Conservation (phyloP, 2,888 invertebrate genomes). For the Urechis unicinctus region DNA sequence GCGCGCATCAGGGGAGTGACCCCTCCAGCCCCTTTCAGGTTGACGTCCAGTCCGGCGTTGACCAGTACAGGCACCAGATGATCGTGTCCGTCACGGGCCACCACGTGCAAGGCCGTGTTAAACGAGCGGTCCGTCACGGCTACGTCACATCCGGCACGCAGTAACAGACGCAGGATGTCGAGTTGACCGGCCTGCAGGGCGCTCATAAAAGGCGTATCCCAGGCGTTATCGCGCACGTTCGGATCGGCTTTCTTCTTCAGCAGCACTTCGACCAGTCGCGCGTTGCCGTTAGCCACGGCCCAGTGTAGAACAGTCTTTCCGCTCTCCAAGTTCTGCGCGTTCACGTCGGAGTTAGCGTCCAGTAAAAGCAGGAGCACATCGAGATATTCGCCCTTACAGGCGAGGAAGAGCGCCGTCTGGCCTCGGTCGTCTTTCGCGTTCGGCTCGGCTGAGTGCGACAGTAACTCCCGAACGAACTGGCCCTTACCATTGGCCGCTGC, state of each 20-base stretch:
- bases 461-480: conserved; percentile 27
- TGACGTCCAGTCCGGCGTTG: conserved; percentile 16
- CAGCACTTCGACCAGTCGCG: conserved; percentile 4
- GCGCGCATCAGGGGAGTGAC: conserved; percentile 22
- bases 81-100: conserved; percentile 31
- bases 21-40: conserved; percentile 17
- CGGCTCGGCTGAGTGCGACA: conserved; percentile 30
- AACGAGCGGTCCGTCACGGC: conserved; percentile 17
- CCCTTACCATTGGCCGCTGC: conserved; percentile 34
- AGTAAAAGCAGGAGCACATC: conserved; percentile 11
- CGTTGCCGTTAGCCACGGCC: conserved; percentile 13
- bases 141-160: conserved; percentile 26
- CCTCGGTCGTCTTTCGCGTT: conserved; percentile 28
- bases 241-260: conserved; percentile 12
- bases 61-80: conserved; percentile 27
- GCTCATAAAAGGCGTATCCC: conserved; percentile 32
- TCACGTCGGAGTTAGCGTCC: conserved; percentile 11
- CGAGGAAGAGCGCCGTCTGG: conserved; percentile 36
- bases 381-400: conserved; percentile 13
- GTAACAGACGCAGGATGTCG: conserved; percentile 27
- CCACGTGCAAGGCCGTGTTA: conserved; percentile 35
- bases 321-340: conserved; percentile 14
- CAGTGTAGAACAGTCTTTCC: conserved; percentile 21
- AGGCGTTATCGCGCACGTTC: conserved; percentile 17
- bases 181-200: conserved; percentile 19